These are phyloP conservation scores for Creontiades dilutus DNA, from an alignment of 2,888 invertebrate genomes.

Conservation along the genomic window DNA sequence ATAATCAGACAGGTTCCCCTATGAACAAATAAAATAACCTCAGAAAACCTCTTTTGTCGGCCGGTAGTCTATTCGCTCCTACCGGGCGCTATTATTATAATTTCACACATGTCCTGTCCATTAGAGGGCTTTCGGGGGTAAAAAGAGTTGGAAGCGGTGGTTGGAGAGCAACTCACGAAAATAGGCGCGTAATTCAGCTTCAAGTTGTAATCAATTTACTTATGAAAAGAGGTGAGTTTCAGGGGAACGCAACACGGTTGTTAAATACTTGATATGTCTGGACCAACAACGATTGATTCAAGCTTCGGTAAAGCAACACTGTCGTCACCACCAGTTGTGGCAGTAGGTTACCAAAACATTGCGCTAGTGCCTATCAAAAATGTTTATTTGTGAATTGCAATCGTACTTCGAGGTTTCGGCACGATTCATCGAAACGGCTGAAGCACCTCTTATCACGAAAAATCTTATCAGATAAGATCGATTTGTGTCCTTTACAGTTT, in stretches of 20 bases:
- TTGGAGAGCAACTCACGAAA: background rate
- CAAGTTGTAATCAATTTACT: background rate
- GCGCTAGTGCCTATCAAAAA: too few species aligned
- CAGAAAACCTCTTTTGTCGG: constrained; percentile 26
- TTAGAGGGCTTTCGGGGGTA: background rate
- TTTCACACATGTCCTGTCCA: constrained; percentile 40
- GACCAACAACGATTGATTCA: too few species aligned
- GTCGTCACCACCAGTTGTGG: too few species aligned
- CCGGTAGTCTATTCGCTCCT: background rate
- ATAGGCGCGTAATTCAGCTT: constrained; percentile 5
- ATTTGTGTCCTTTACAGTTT: too few species aligned
- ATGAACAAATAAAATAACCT: constrained; percentile 55
- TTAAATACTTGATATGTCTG: too few species aligned
- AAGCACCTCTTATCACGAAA: too few species aligned
- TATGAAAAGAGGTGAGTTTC: background rate
- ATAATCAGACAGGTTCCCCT: constrained; percentile 17
- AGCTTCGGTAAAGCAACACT: too few species aligned
- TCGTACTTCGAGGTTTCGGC: too few species aligned
- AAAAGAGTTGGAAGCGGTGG: background rate
- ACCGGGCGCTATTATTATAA: constrained; percentile 21
- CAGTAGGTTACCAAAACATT: too few species aligned
- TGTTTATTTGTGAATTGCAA: too few species aligned
- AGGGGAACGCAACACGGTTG: background rate
- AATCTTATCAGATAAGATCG: too few species aligned
- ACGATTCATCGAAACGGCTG: too few species aligned